Evolutionary conservation across 2,113 vertebrate species (phyloP).

Genomic region (Taurulus bubalis): DNA sequence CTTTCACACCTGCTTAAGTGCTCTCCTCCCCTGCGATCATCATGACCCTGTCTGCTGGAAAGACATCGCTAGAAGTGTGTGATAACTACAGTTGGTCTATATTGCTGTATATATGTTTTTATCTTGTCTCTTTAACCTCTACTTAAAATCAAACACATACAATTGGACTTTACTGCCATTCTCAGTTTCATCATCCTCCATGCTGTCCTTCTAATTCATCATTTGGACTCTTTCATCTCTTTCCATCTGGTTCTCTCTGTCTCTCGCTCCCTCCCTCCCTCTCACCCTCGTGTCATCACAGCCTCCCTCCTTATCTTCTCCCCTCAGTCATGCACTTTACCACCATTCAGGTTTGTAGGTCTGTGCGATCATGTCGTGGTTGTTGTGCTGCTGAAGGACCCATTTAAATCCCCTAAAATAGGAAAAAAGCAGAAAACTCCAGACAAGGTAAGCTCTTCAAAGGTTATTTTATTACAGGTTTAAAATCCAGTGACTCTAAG

Average conservation of each 20-base stretch:
- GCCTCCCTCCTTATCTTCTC: constrained; percentile 42
- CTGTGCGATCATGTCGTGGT: constrained; percentile 8
- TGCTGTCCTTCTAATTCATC: neutral
- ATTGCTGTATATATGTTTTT: neutral
- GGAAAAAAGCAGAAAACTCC: neutral
- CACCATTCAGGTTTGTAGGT: constrained; percentile 15
- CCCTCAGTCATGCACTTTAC: constrained; percentile 14
- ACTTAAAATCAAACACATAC: neutral
- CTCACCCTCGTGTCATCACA: constrained; percentile 18
- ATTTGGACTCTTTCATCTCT: constrained; percentile 24
- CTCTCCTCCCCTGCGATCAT: constrained; percentile 23
- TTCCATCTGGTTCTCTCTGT: neutral
- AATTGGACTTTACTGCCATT: neutral
- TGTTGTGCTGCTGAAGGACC: constrained; percentile 1
- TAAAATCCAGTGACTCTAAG: neutral
- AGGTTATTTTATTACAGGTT: neutral
- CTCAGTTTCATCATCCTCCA: neutral
- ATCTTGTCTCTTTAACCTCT: neutral
- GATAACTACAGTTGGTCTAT: neutral
- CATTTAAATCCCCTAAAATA: no score
- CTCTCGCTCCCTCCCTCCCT: neutral
- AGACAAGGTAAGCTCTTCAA: constrained; percentile 51
- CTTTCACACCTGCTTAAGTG: constrained; percentile 40
- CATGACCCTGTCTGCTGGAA: constrained; percentile 18
- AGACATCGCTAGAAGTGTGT: neutral